Base-by-base conservation (phyloP, 2,797 vertebrate species). In the Sebastiscus albofasciatus region DNA sequence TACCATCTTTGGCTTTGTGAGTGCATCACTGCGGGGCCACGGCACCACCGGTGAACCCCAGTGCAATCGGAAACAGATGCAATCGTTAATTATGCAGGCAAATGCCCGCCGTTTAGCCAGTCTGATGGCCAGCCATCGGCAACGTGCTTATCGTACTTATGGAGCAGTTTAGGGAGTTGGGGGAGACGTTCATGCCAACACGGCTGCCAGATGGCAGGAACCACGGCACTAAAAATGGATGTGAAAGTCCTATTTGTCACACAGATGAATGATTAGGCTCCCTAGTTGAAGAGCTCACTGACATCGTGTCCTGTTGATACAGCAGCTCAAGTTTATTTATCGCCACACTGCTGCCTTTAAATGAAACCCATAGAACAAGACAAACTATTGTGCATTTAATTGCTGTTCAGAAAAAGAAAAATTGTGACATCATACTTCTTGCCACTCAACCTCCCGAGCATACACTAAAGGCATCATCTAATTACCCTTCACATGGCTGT, bases 31-130 rank as follows among this genome's bases (percentile, higher is more conserved):
- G 76, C 29, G 3, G 85, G 88, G 82, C 84, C 75, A 36, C 39
- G 4, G 69, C 42, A 69, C 76, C 81, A 60, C 60, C 24, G 66
- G 78, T 85, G 83, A 91, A 90, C 85, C 81, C 86, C 69, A 10
- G 66, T 58, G 88, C 90, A 80, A 87, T 88, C 70, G 27, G 80
- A 92, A 95, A 92, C 92, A 94, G 90, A 95, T 93, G 94, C 90
- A 91, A 72, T 87, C 77, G 77, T 94, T 93, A 92, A 95, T 94
- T 94, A 94, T 93, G 89, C 90, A 90, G 89, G 91, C 91, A 92
- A 93, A 92, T 82, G 93, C 89, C 90, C 87, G 85, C 71, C 69
- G 80, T 90, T 94, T 90, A 90, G 88, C 90, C 89, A 86, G 87
- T 89, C 89, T 90, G 91, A 92, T 90, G 79, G 85, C 82, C 69